Conservation (phyloP, 2,797 vertebrate species). For the Alca torda region DNA sequence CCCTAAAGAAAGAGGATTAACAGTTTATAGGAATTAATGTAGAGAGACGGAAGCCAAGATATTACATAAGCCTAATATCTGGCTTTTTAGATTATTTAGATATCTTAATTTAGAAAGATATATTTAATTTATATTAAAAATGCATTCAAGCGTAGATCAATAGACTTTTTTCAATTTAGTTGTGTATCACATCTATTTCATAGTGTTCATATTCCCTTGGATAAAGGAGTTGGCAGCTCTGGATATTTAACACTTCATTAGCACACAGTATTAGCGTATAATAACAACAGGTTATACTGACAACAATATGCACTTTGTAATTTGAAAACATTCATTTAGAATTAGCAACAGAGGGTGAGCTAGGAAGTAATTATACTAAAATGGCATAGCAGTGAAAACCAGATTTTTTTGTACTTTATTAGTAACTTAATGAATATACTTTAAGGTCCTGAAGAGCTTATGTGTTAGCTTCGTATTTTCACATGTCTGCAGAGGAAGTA, state of each 20-base stretch:
- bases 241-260: conserved; percentile 48
- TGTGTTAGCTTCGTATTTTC: background rate
- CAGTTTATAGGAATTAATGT: background rate
- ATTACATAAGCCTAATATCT: background rate
- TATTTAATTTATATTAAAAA: conserved; percentile 5
- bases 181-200: background rate
- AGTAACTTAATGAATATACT: background rate
- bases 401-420: background rate
- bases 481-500: background rate
- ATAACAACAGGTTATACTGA: conserved; percentile 3
- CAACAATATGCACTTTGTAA: background rate
- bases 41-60: background rate
- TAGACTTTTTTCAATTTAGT: background rate
- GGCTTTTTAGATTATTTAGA: background rate
- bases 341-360: background rate
- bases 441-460: background rate
- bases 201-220: background rate
- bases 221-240: background rate
- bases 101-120: background rate
- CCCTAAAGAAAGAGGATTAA: background rate
- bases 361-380: background rate
- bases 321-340: conserved; percentile 16
- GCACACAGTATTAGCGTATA: background rate
- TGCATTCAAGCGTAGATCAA: background rate
- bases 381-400: background rate